A percentile compares a stretch with the other conserved stretches of the same genome.
Conservation (phyloP, 2,888 invertebrate species). For the Euplexia lucipara region DNA sequence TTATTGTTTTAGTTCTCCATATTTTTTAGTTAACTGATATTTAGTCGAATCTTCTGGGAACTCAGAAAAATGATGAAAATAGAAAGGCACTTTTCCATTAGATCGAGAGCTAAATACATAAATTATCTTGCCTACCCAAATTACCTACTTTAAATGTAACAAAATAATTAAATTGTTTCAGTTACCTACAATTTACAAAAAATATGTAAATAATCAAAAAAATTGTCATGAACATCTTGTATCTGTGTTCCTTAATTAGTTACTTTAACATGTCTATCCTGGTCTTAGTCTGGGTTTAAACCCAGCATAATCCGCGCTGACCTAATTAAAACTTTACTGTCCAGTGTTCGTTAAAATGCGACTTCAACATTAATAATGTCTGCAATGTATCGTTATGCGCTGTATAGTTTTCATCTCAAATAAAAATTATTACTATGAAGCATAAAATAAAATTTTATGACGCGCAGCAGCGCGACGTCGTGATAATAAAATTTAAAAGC, state of each 20-base stretch:
- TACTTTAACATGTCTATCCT: too few relatives aligned
- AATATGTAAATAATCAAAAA: too few relatives aligned
- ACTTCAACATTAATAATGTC: conserved; percentile 19
- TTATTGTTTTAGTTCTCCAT: background rate
- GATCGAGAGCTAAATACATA: background rate
- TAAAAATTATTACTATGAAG: conserved; percentile 49
- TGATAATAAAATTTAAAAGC: conserved; percentile 45
- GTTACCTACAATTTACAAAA: too few relatives aligned
- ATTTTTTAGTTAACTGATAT: background rate
- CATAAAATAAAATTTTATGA: conserved; percentile 53
- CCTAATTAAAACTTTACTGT: conserved; percentile 40
- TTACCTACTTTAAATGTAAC: too few relatives aligned
- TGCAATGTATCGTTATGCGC: conserved; percentile 22
- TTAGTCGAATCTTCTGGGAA: background rate
- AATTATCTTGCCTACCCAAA: background rate
- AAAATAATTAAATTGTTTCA: too few relatives aligned
- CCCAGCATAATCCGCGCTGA: conserved; percentile 7
- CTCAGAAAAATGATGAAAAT: background rate
- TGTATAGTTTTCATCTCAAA: conserved; percentile 50
- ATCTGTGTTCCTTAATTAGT: too few relatives aligned
- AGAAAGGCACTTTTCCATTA: background rate
- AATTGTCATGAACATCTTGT: too few relatives aligned
- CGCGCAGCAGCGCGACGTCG: conserved; percentile 18
- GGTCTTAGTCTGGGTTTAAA: background rate
- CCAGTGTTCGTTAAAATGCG: conserved; percentile 19